These are phyloP conservation scores for Balearica regulorum DNA, from an alignment of 2,797 vertebrate genomes.

Conservation along the genomic window DNA sequence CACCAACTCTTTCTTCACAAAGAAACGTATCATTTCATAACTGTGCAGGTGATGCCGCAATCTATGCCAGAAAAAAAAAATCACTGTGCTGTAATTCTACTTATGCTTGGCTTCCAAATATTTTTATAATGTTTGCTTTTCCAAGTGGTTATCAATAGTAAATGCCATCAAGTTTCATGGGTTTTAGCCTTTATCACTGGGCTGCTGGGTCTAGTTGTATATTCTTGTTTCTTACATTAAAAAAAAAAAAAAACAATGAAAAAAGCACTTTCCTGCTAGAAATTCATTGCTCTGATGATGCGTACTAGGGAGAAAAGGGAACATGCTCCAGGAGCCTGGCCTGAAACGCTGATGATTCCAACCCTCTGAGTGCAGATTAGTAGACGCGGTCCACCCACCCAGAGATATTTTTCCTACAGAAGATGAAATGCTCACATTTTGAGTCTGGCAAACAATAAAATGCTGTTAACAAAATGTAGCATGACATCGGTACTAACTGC, in stretches of 20 bases:
- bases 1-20: slow-evolving; percentile 47
- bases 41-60: slow-evolving; percentile 26
- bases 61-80: slow-evolving; percentile 51
- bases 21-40: slow-evolving; percentile 28
- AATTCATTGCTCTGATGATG: slow-evolving; percentile 64
- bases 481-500: slow-evolving; percentile 86
- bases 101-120: slow-evolving; percentile 60
- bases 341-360: slow-evolving; percentile 40
- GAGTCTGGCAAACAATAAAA: slow-evolving; percentile 62
- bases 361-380: slow-evolving; percentile 45
- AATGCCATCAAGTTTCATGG: slow-evolving; percentile 36
- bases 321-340: slow-evolving; percentile 33
- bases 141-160: slow-evolving; percentile 51
- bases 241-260: background rate
- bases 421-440: slow-evolving; percentile 70
- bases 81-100: slow-evolving; percentile 65
- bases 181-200: slow-evolving; percentile 4
- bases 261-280: slow-evolving; percentile 31
- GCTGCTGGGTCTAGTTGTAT: slow-evolving; percentile 30
- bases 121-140: slow-evolving; percentile 70
- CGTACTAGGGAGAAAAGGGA: slow-evolving; percentile 64
- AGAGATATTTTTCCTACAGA: slow-evolving; percentile 67
- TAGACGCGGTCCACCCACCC: slow-evolving; percentile 55
- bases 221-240: slow-evolving; percentile 25
- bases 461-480: slow-evolving; percentile 87